A percentile compares a stretch with the other conserved stretches of the same genome.
Evolutionary conservation across 2,797 vertebrate genomes (phyloP).

Genomic region (Pitangus sulphuratus): DNA sequence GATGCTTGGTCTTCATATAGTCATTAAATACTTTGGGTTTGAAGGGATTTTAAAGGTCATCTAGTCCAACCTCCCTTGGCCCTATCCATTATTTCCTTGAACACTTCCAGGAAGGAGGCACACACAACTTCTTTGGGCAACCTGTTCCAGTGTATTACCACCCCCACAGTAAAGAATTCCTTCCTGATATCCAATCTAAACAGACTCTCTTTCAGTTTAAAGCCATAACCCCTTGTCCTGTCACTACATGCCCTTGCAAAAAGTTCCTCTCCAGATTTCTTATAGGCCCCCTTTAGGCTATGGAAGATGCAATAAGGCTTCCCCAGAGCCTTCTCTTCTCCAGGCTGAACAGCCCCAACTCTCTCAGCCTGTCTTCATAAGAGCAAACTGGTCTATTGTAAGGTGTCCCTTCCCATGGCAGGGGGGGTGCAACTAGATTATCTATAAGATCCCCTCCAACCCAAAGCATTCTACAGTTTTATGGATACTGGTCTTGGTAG

Average conservation of each 20-base stretch:
- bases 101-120: background rate
- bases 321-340: background rate
- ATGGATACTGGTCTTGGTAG: background rate
- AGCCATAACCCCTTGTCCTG: background rate
- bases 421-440: no score
- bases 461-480: background rate
- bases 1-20: background rate
- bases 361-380: background rate
- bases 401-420: background rate
- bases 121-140: background rate
- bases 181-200: background rate
- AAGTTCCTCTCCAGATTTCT: background rate
- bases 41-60: background rate
- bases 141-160: background rate
- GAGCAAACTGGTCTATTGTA: background rate
- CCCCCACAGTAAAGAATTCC: background rate
- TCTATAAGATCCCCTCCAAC: background rate
- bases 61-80: background rate
- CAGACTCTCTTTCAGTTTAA: background rate
- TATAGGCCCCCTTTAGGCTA: background rate
- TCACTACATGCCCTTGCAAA: accelerated
- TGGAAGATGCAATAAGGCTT: background rate
- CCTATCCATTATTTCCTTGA: background rate
- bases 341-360: background rate
- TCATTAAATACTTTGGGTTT: background rate